phyloP scores from a whole-genome alignment of 2,888 invertebrate species.

The Drosophila nr. medialis region DNA sequence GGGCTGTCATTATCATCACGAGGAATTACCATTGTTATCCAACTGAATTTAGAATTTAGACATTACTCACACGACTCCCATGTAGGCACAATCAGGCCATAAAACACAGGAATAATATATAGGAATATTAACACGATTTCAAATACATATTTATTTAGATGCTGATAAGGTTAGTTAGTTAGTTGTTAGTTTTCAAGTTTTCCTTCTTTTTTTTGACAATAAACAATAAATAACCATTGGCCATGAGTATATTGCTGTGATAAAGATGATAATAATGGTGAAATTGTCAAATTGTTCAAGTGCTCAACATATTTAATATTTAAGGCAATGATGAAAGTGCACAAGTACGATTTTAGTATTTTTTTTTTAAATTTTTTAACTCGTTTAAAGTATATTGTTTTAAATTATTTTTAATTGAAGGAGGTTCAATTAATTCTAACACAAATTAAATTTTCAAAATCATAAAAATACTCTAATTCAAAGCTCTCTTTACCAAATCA shows the following conservation, averaged over 20 bases:
- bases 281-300: background rate
- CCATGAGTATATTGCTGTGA: background rate
- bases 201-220: background rate
- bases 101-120: background rate
- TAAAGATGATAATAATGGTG: background rate
- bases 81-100: slow-evolving; percentile 6
- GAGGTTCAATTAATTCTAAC: background rate
- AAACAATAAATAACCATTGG: slow-evolving; percentile 7
- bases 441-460: background rate
- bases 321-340: background rate
- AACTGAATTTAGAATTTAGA: slow-evolving; percentile 69
- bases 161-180: slow-evolving; percentile 5
- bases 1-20: slow-evolving; percentile 68
- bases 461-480: background rate
- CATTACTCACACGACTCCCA: slow-evolving; percentile 57
- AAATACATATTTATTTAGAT: slow-evolving; percentile 1
- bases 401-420: no score
- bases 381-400: no score
- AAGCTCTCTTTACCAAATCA: background rate
- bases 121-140: background rate
- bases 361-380: no score
- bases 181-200: background rate
- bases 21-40: slow-evolving; percentile 76
- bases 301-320: slow-evolving; percentile 1
- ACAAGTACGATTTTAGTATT: fast-evolving